Conservation (phyloP, 1,140 invertebrate species). For the Lasioglossum albipes region DNA sequence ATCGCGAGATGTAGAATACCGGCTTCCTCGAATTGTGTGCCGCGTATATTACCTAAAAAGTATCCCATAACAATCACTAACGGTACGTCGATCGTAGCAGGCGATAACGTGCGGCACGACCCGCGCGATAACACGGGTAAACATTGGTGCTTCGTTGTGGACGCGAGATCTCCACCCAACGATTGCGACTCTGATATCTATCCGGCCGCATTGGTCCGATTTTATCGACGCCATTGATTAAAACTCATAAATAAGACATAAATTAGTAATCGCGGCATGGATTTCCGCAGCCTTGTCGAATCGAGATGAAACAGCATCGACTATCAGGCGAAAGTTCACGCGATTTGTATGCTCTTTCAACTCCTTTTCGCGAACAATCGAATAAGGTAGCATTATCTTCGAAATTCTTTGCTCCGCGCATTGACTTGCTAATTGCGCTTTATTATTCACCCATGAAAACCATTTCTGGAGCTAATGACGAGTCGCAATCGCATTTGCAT, state of each 20-base stretch:
- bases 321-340: background rate
- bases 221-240: background rate
- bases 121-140: slow-evolving; percentile 10
- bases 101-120: slow-evolving; percentile 33
- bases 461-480: background rate
- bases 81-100: slow-evolving; percentile 40
- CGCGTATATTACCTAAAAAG: slow-evolving; percentile 47
- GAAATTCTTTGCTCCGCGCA: background rate
- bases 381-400: background rate
- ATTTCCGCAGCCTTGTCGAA: background rate
- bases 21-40: slow-evolving; percentile 27
- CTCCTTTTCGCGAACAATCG: background rate
- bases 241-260: slow-evolving; percentile 24
- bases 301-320: background rate
- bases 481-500: background rate
- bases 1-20: background rate
- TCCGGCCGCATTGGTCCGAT: background rate
- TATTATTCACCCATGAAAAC: background rate
- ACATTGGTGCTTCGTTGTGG: background rate
- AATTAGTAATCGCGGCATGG: slow-evolving; percentile 6
- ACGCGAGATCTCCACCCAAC: background rate
- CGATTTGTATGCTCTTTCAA: background rate
- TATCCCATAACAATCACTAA: slow-evolving; percentile 54
- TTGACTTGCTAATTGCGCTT: background rate
- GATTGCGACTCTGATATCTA: background rate